phyloP scores from a whole-genome alignment of 2,797 vertebrate genomes.

The Eremophila alpestris region DNA sequence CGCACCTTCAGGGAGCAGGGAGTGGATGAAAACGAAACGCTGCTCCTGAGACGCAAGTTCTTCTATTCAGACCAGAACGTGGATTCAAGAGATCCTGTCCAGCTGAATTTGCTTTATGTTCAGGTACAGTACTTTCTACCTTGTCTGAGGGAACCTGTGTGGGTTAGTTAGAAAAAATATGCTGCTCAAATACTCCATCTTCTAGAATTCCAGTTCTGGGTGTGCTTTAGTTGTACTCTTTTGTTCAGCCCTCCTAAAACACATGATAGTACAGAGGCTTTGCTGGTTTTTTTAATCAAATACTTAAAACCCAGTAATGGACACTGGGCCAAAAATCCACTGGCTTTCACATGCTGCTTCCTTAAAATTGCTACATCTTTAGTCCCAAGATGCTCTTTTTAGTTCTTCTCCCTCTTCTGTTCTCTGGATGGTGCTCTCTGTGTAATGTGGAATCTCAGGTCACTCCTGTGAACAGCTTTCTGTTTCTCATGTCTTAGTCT shows the following conservation, averaged over 20 bases:
- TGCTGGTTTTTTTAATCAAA: background rate
- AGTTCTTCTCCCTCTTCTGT: background rate
- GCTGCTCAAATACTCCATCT: background rate
- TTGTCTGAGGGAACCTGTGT: background rate
- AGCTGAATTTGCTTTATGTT: constrained; percentile 97
- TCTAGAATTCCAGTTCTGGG: background rate
- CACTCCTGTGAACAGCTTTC: background rate
- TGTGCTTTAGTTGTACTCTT: background rate
- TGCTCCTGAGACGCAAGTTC: constrained; percentile 94
- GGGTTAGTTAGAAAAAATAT: background rate
- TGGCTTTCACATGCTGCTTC: background rate
- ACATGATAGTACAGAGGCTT: background rate
- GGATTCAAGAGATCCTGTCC: constrained; percentile 96
- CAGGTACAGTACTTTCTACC: constrained; percentile 81
- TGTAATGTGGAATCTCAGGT: background rate
- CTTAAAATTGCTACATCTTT: background rate
- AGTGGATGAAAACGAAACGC: constrained; percentile 92
- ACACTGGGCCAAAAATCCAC: background rate
- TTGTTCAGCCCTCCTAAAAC: background rate
- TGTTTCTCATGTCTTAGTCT: background rate
- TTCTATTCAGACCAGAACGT: constrained; percentile 99
- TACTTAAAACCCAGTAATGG: background rate
- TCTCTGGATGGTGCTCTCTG: background rate
- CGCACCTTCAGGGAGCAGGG: constrained; percentile 97
- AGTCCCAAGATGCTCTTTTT: background rate